Conservation (phyloP, 2,113 vertebrate species). For the Corythaixoides concolor region DNA sequence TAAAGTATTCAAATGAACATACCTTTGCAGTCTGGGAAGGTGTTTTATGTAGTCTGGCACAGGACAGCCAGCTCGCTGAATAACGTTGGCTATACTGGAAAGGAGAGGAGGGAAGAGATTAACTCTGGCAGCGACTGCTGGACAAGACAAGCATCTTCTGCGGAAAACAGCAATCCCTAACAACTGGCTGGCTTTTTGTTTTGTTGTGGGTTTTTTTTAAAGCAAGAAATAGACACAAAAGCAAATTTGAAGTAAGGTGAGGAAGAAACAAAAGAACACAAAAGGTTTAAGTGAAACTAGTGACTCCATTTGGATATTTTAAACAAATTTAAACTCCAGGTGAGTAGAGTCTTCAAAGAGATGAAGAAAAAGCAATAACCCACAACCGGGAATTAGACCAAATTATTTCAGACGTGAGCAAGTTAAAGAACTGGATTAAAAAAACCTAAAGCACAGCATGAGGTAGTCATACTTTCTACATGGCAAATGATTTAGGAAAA, state of each 20-base stretch:
- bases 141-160: neutral
- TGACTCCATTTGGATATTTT: neutral
- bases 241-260: neutral
- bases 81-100: slow-evolving; percentile 88
- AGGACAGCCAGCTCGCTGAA: slow-evolving; percentile 93
- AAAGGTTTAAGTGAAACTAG: neutral
- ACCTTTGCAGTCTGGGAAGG: slow-evolving; percentile 90
- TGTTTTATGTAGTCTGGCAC: slow-evolving; percentile 94
- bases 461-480: neutral
- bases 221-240: neutral
- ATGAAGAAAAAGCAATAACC: neutral
- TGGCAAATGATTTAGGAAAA: neutral
- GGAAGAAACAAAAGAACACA: neutral
- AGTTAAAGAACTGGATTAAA: neutral
- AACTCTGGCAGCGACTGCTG: neutral
- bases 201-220: neutral
- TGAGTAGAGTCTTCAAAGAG: neutral
- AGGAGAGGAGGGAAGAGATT: neutral
- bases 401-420: neutral
- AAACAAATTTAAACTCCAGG: neutral
- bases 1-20: neutral
- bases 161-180: neutral
- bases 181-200: neutral
- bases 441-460: neutral
- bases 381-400: neutral